Evolutionary conservation across 2,888 invertebrate genomes (phyloP), one percentile per base, ranked within the genome.

Genomic region (Axea sp.): DNA sequence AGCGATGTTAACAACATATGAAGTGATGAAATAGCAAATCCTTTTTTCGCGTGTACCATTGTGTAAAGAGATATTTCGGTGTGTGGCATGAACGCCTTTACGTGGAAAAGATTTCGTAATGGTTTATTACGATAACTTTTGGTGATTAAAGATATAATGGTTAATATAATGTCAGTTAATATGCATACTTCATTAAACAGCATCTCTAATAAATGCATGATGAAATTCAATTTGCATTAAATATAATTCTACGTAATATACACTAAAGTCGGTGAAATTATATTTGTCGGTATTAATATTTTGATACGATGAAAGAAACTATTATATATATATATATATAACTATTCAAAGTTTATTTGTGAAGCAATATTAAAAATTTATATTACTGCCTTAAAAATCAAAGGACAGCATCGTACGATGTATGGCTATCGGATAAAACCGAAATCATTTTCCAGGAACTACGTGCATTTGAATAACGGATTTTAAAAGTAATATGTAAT

Each of bases 1-100:
- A 53, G 37, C 45, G 43, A 15, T 45, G 65, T 53, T 65, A 65
- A 55, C 53, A 65, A 55, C 45, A 65, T 65, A 65, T 65, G 53
- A 65, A 65, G 45, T 53, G 65, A 65, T 65, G 45, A 45, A 65
- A 53, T 37, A 55, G 53, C 35, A 45, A 65, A 65, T 65, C 28
- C 35, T 45, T 65, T 64, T 65, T 55, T 64, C 22, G 1, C 6
- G 11, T 26, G 43, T 47, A 64, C 15, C 17, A 26, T 30, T 33
- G 51, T 3, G 41, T 31, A 49, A 31, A 39, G 49, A 41, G 49
- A 62, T 31, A 24, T 31, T 30, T 17, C 19, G 31, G 41, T 39
- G 19, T 4, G n/a, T 12, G 22, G 14, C 7, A 4, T 14, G n/a
- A 14, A 3, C 11, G 26, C 30, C 3, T 57, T 22, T 9, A 39